A percentile compares a stretch with the other conserved stretches of the same genome.
Conservation (phyloP, 1,140 invertebrate genomes). For the Mizuhopecten yessoensis region DNA sequence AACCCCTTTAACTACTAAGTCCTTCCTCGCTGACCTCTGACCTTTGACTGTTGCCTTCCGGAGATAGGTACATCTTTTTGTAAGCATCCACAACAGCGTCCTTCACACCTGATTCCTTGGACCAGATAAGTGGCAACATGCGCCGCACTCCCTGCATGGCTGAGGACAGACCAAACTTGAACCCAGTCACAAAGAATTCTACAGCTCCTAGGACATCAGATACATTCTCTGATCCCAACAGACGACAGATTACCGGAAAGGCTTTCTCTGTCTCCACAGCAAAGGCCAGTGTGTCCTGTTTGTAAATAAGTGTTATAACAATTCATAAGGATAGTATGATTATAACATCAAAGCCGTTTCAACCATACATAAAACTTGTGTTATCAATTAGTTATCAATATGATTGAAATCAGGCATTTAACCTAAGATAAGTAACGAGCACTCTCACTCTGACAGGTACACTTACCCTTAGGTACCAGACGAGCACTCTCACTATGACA, state of each 20-base stretch:
- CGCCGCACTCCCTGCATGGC: conserved; percentile 89
- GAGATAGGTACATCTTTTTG: conserved; percentile 86
- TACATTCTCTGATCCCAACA: conserved; percentile 90
- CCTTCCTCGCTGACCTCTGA: background rate
- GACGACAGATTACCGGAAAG: conserved; percentile 88
- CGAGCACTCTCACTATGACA: too few species aligned
- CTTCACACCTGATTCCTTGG: conserved; percentile 87
- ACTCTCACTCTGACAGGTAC: too few species aligned
- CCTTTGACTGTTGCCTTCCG: conserved; percentile 76
- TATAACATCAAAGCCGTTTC: too few species aligned
- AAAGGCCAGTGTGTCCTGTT: conserved; percentile 88
- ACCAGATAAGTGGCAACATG: conserved; percentile 91
- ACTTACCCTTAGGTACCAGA: too few species aligned
- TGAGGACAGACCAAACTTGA: conserved; percentile 90
- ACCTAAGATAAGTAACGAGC: too few species aligned
- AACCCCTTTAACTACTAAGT: too few species aligned
- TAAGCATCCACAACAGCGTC: conserved; percentile 88
- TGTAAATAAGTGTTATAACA: conserved; percentile 60
- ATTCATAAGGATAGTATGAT: too few species aligned
- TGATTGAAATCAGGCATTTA: too few species aligned
- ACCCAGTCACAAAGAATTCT: conserved; percentile 90
- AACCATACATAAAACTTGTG: too few species aligned
- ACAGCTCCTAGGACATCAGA: conserved; percentile 93
- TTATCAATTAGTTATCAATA: too few species aligned
- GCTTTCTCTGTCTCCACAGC: conserved; percentile 88